Base-by-base conservation (phyloP, 2,888 invertebrate species). In the Hemaris fuciformis region DNA sequence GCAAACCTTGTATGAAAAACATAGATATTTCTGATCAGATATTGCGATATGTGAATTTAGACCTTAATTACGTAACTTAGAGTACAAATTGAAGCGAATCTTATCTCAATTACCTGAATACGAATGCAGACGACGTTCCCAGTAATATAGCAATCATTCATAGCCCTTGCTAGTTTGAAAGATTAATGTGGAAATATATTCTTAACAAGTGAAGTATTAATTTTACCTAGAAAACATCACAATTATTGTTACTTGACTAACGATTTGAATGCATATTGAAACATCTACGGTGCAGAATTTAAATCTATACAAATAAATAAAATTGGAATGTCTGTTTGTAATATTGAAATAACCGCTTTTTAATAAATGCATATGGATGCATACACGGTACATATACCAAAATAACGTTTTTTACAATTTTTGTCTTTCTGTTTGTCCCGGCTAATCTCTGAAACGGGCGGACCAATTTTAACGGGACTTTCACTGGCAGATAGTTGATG, bases 71-170 rank as follows among this genome's bases (percentile, higher is more conserved):
- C 8, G 10, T 18, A 2, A 31, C 8, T 7, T 31, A 53, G 18
- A 25, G 53, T 3, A 3, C 3, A 1, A 18, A 27, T 53, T 53
- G 2, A n/a, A 31, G 1, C 8, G 18, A 20, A 15, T 18, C 3
- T 10, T 5, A 53, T 53, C 53, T 31, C 53, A 53, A 53, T 53
- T 53, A 53, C 53, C 53, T 53, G 53, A 31, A 53, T 60, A 63
- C 61, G 66, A 64, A 53, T 31, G 27, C 53, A 53, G 53, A 31
- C 53, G 53, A 53, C 27, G 53, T 77, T 78, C 78, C 73, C 59
- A 71, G 76, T 77, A 78, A 74, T 71, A 75, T 68, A 73, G 76
- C 71, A 67, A 77, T 78, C 72, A 75, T 68, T 78, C 76, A 77
- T 77, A 72, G 69, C 74, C 74, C 70, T 72, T 72, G 66, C 64